Evolutionary conservation across 2,113 vertebrate species (phyloP).

Genomic region (Accipiter cooperii): DNA sequence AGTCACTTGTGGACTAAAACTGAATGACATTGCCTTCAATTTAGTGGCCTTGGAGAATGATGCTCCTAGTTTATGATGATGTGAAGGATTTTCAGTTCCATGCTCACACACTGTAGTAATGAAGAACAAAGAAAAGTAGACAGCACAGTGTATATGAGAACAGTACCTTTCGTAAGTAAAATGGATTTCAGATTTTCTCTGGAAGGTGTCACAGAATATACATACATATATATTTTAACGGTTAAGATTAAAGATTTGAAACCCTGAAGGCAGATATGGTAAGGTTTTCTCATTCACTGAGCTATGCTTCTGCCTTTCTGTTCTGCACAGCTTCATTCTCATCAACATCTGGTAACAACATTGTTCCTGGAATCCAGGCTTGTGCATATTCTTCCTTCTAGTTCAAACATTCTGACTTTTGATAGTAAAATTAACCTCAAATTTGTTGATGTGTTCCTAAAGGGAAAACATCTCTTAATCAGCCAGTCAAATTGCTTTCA

Average conservation of each 20-base stretch:
- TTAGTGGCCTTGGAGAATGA: not conserved
- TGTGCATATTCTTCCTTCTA: not conserved
- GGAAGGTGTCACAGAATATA: not conserved
- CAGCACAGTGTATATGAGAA: rapidly evolving
- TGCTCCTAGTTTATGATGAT: not conserved
- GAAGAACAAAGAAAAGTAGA: not conserved
- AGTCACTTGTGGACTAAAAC: not conserved
- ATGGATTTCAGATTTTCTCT: not conserved
- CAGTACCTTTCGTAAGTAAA: not conserved
- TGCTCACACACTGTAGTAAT: not conserved
- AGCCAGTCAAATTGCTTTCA: not conserved
- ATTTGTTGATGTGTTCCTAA: not conserved
- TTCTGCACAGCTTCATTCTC: not conserved
- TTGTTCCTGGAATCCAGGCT: not conserved
- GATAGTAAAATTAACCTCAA: conserved; percentile 30
- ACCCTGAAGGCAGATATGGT: not conserved
- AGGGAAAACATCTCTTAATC: conserved; percentile 30
- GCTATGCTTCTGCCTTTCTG: not conserved
- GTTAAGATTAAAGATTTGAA: not conserved
- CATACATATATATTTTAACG: no score
- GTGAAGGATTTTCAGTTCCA: not conserved
- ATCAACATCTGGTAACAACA: conserved; percentile 37
- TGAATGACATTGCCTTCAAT: not conserved
- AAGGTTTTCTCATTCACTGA: not conserved
- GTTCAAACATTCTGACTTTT: not conserved